Percentiles rank a stretch among this genome's conserved stretches.
Conservation (phyloP, 2,797 vertebrate genomes). For the Xiphorhynchus erythropygius region DNA sequence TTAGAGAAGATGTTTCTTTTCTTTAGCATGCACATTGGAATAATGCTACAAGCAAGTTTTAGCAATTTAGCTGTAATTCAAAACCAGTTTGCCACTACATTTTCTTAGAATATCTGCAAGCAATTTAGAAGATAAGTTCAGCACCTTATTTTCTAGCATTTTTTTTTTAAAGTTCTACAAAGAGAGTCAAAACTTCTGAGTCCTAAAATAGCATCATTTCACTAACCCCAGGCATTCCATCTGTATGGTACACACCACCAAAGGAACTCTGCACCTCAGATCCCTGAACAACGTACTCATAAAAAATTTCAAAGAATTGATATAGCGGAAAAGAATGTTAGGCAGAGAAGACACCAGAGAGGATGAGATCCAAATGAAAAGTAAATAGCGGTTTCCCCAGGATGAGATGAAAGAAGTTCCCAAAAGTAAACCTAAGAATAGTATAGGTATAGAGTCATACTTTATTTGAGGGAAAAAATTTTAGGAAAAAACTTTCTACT, state of each 20-base stretch:
- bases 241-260: background rate
- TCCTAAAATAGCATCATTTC: background rate
- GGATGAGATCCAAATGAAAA: background rate
- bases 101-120: background rate
- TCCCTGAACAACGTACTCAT: background rate
- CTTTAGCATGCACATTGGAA: background rate
- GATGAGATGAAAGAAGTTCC: background rate
- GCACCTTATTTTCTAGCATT: background rate
- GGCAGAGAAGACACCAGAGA: background rate
- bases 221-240: background rate
- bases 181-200: background rate
- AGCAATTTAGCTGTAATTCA: background rate
- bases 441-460: background rate
- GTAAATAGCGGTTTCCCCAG: background rate
- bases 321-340: background rate
- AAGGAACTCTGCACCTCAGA: background rate
- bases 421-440: background rate
- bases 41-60: background rate
- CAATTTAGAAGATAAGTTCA: background rate
- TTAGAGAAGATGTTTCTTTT: background rate
- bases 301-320: background rate
- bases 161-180: background rate
- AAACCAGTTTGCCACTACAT: background rate
- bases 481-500: background rate
- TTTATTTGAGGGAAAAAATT: background rate